Percentiles rank a stretch among this genome's conserved stretches.
phyloP scores from a whole-genome alignment of 2,113 vertebrate genomes.

The Nematolebias whitei region DNA sequence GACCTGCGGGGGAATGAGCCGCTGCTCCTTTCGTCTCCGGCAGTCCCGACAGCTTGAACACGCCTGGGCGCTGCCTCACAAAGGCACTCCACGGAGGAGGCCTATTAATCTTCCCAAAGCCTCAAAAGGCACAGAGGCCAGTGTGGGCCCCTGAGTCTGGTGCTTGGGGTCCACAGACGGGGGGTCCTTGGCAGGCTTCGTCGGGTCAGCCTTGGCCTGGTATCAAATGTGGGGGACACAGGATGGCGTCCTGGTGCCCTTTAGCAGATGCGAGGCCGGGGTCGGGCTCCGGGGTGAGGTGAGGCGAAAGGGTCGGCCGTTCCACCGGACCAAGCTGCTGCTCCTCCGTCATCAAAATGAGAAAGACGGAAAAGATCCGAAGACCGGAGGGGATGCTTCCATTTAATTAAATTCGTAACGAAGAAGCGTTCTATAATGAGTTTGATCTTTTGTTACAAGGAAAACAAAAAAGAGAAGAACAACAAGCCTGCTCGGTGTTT shows the following conservation, averaged over 20 bases:
- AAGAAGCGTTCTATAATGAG: background rate
- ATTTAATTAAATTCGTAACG: background rate
- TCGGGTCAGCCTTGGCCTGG: constrained; percentile 72
- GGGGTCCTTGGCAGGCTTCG: constrained; percentile 66
- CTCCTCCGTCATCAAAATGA: constrained; percentile 51
- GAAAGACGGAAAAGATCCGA: constrained; percentile 30
- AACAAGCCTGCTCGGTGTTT: background rate
- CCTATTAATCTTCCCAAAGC: constrained; percentile 80
- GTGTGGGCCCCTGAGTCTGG: constrained; percentile 61
- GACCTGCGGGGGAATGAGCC: constrained; percentile 78
- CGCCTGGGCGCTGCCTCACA: constrained; percentile 78
- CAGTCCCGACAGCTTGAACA: constrained; percentile 80
- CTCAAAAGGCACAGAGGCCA: constrained; percentile 64
- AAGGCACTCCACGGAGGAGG: constrained; percentile 70
- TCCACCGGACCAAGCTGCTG: constrained; percentile 51
- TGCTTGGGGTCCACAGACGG: constrained; percentile 59
- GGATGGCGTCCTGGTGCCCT: constrained; percentile 71
- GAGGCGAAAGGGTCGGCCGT: constrained; percentile 56
- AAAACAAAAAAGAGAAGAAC: too few relatives aligned
- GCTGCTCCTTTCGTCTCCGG: constrained; percentile 70
- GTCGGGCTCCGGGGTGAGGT: constrained; percentile 50
- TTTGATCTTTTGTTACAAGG: background rate
- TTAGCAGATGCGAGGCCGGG: constrained; percentile 75
- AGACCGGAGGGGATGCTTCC: background rate
- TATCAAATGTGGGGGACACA: constrained; percentile 74